A percentile compares a stretch with the other conserved stretches of the same genome.
Conservation (phyloP, 2,888 invertebrate species). For the Drosophila imparisetae region DNA sequence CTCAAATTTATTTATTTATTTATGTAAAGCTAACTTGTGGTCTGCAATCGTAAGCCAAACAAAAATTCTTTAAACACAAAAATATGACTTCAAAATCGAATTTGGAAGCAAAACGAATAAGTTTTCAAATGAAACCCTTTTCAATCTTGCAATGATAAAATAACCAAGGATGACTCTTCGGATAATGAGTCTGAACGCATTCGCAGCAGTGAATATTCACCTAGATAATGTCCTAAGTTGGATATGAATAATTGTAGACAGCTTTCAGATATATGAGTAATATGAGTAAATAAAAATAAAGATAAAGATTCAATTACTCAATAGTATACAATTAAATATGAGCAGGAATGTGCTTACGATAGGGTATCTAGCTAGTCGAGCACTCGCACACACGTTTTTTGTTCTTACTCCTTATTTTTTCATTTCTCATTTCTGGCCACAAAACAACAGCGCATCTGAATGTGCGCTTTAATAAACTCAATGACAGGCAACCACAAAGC, state of each 20-base stretch:
- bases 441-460: slow-evolving; percentile 46
- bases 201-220: not conserved
- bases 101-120: not conserved
- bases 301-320: not conserved
- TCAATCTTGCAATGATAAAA: not conserved
- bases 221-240: not conserved
- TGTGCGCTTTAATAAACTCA: slow-evolving; percentile 65
- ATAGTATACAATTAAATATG: not conserved
- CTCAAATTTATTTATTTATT: not conserved
- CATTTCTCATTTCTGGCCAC: slow-evolving; percentile 26
- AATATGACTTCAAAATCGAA: not conserved
- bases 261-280: not conserved
- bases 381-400: not conserved
- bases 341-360: not conserved
- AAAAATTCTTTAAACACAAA: not conserved
- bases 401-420: slow-evolving; percentile 23
- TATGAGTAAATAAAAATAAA: not conserved
- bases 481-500: slow-evolving; percentile 59
- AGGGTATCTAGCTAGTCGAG: slow-evolving; percentile 27
- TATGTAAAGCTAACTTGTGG: not conserved
- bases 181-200: not conserved
- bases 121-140: not conserved
- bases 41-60: not conserved
- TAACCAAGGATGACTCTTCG: not conserved
- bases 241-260: not conserved